Percentiles rank a stretch among this genome's conserved stretches.
Evolutionary conservation across 2,113 vertebrate genomes (phyloP).

Genomic region (Lontra canadensis): DNA sequence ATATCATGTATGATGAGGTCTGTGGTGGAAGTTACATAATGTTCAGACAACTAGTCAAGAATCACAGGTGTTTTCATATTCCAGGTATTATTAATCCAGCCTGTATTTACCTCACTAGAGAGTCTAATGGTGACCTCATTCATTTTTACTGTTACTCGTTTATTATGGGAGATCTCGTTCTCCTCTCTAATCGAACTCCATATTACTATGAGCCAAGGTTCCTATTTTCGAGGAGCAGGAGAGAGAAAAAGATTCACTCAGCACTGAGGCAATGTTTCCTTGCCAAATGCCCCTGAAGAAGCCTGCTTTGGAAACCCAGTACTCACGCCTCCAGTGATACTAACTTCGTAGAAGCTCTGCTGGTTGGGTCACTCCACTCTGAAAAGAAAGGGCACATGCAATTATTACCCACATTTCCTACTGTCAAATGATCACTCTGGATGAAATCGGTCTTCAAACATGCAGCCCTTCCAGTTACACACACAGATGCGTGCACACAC

Average conservation of each 20-base stretch:
- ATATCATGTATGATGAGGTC: not conserved
- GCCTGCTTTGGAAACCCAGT: conserved; percentile 76
- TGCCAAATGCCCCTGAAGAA: conserved; percentile 17
- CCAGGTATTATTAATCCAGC: not conserved
- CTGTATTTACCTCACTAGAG: not conserved
- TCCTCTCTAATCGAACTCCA: not conserved
- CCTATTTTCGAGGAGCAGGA: not conserved
- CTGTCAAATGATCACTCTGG: conserved; percentile 79
- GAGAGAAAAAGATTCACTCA: not conserved
- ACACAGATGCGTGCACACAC: rapidly evolving
- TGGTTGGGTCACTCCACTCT: conserved; percentile 94
- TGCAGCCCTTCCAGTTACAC: conserved; percentile 73
- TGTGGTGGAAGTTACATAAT: not conserved
- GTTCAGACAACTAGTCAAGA: not conserved
- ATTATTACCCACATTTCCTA: conserved; percentile 70
- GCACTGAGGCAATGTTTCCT: not conserved
- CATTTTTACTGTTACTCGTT: not conserved
- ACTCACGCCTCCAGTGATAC: conserved; percentile 96
- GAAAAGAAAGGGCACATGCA: conserved; percentile 83
- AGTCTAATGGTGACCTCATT: not conserved
- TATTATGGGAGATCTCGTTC: not conserved
- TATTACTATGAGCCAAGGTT: not conserved
- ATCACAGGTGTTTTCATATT: not conserved
- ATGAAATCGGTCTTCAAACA: conserved; percentile 75
- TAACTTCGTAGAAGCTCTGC: conserved; percentile 93